Evolutionary conservation across 92 coral and sea anemone genomes (phyloP).

Genomic region (Palythoa caribaeorum): DNA sequence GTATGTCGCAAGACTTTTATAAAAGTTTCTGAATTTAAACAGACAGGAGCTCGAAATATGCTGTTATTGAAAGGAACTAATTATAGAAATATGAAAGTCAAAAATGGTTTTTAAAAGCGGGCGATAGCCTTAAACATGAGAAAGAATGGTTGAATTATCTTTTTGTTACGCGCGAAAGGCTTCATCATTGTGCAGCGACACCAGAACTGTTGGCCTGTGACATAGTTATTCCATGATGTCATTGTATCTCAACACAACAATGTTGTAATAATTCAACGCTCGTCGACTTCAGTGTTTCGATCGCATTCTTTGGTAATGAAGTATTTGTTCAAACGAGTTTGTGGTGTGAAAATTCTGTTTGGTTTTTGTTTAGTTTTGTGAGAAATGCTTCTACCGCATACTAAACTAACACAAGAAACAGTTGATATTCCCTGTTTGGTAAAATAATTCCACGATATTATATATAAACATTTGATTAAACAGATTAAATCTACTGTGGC

Average conservation of each 20-base stretch:
- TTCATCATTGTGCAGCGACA: not conserved
- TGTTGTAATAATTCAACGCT: slow-evolving; percentile 40
- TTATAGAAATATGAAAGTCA: not conserved
- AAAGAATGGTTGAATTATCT: not conserved
- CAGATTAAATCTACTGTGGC: too few species aligned
- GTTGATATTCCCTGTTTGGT: too few species aligned
- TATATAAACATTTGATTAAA: too few species aligned
- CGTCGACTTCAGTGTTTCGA: not conserved
- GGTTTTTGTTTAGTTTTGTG: too few species aligned
- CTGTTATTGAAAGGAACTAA: not conserved
- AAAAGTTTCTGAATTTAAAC: not conserved
- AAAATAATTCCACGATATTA: too few species aligned
- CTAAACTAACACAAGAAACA: too few species aligned
- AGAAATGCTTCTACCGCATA: too few species aligned
- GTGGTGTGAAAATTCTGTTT: not conserved
- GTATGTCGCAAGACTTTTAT: not conserved
- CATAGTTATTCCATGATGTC: slow-evolving; percentile 3
- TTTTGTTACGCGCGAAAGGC: not conserved
- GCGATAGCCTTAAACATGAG: not conserved
- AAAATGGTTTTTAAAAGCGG: not conserved
- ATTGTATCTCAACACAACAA: slow-evolving; percentile 28
- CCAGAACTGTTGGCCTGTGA: not conserved
- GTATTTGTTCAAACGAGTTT: not conserved
- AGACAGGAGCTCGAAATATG: not conserved
- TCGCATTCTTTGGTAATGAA: slow-evolving; percentile 25